phyloP scores from a whole-genome alignment of 2,113 vertebrate genomes.

The Cranoglanis bouderius region DNA sequence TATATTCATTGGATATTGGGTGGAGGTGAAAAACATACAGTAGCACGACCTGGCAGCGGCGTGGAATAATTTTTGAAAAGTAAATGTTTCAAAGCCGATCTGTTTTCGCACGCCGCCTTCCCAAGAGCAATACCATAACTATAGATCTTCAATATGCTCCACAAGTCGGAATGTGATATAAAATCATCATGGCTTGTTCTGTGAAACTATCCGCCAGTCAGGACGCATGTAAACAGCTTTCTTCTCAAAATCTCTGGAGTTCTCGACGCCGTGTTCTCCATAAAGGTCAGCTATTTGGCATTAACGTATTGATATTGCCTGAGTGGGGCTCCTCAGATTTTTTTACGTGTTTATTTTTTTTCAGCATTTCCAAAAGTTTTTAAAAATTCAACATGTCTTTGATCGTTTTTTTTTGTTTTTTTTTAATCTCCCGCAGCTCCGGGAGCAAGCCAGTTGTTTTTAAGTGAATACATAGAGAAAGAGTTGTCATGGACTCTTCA shows the following conservation, averaged over 20 bases:
- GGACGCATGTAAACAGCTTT: constrained; percentile 1
- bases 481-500: background rate
- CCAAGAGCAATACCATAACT: background rate
- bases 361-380: background rate
- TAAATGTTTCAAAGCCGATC: constrained; percentile 1
- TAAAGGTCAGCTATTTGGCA: background rate
- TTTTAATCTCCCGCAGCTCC: too few relatives aligned
- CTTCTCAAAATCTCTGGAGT: background rate
- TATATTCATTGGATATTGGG: constrained; percentile 19
- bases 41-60: constrained; percentile 10
- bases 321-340: background rate
- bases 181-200: background rate
- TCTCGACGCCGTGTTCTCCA: background rate
- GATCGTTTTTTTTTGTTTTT: background rate
- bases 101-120: background rate
- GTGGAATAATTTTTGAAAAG: constrained; percentile 6
- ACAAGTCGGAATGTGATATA: background rate
- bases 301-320: background rate
- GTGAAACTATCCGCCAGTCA: background rate
- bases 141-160: constrained; percentile 7
- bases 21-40: constrained; percentile 12
- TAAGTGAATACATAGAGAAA: background rate
- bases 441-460: background rate
- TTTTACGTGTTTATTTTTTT: background rate
- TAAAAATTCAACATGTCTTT: background rate